These are phyloP conservation scores for Rhagophthalmus giganteus DNA, from an alignment of 2,888 invertebrate species.

Conservation along the genomic window DNA sequence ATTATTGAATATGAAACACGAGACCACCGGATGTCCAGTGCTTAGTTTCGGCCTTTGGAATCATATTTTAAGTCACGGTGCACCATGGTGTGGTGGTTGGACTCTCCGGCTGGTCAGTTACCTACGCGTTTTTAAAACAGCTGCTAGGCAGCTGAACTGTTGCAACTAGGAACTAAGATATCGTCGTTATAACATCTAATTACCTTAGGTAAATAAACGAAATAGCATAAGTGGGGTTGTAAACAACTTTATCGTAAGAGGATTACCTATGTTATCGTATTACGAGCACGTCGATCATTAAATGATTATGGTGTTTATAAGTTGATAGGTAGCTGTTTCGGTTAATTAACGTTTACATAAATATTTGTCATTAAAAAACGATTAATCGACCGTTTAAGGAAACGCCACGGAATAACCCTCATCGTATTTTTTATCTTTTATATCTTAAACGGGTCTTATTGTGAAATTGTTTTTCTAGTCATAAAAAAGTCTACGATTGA, in stretches of 20 bases:
- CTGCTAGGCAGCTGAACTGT: conserved; percentile 7
- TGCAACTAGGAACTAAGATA: neutral
- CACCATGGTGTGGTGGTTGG: conserved; percentile 9
- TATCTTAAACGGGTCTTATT: too few relatives aligned
- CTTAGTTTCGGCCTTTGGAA: conserved; percentile 5
- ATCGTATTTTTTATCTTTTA: too few relatives aligned
- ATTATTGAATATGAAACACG: conserved; percentile 15
- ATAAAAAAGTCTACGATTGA: too few relatives aligned
- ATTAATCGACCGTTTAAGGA: too few relatives aligned
- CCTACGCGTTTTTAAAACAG: conserved; percentile 2
- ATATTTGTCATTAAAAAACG: conserved; percentile 10
- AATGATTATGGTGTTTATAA: too few relatives aligned
- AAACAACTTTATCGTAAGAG: conserved; percentile 1
- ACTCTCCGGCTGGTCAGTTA: conserved; percentile 9
- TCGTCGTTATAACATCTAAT: conserved; percentile 1
- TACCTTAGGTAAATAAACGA: neutral
- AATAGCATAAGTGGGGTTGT: neutral
- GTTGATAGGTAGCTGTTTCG: too few relatives aligned
- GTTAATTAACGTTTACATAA: too few relatives aligned
- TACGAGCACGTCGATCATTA: neutral
- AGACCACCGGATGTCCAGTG: conserved; percentile 12
- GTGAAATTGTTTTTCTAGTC: too few relatives aligned
- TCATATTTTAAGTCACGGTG: conserved; percentile 1
- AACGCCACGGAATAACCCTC: too few relatives aligned
- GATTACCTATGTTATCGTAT: neutral